Base-by-base conservation (phyloP, 1,140 invertebrate genomes). In the Danaus plexippus region DNA sequence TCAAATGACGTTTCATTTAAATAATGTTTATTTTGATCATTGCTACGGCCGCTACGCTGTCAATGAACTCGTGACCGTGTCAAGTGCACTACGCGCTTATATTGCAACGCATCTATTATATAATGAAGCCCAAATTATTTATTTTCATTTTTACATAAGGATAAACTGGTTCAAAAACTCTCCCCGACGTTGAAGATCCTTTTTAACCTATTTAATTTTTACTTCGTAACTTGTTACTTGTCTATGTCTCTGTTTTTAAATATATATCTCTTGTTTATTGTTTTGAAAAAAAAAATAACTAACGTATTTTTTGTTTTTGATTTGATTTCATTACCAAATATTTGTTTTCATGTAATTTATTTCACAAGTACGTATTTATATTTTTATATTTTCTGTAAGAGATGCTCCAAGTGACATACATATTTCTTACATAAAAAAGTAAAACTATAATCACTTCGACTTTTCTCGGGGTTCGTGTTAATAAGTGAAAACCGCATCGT, bases 401-500 rank as follows among this genome's bases (percentile, higher is more conserved):
- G 11, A 51, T 32, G 11, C 11, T 41, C 11, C 15, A 18, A 15
- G 11, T 15, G n/a, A 22, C 47, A 49, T 49, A 45, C 11, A n/a
- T 45, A 45, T n/a, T n/a, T n/a, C 44, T n/a, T 45, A 45, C 1
- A 45, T n/a, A 45, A 12, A 45, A n/a, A 45, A 59, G 59, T 66
- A 63, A 64, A 71, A 67, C 22, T 32, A 32, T 32, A 32, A 32
- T 32, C 22, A 45, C 44, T 44, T 71, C 63, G 63, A 71, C 72
- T 76, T 77, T 74, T 78, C 70, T 77, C 62, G 70, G 64, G 66
- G 62, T 75, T 73, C 71, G 73, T 80, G 75, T 80, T 66, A 69
- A 71, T 80, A 66, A 82, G 82, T 86, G 82, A 84, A 86, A 86
- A 81, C 71, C 69, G 68, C 73, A 72, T 77, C 70, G 75, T 60